Conservation (phyloP, 2,113 vertebrate species). For the Canis aureus region DNA sequence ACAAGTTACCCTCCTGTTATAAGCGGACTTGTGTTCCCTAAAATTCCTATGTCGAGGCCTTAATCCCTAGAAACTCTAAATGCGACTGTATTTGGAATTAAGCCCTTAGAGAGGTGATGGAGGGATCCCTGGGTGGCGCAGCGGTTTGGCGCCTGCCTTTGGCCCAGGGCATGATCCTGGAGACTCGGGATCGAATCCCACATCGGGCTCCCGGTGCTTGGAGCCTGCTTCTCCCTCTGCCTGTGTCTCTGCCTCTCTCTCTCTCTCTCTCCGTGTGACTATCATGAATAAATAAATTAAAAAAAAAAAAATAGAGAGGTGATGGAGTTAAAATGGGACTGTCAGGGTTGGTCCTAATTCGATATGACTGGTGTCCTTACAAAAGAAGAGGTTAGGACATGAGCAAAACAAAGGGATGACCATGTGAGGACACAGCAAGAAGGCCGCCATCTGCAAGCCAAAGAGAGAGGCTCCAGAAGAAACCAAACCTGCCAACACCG, state of each 20-base stretch:
- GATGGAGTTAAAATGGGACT: not conserved
- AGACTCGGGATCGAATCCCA: too few species aligned
- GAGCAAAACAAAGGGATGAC: not conserved
- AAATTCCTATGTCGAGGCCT: not conserved
- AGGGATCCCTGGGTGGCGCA: too few species aligned
- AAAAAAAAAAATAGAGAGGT: too few species aligned
- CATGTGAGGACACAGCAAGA: not conserved
- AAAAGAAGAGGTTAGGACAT: not conserved
- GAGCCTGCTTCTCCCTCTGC: too few species aligned
- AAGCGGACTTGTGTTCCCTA: not conserved
- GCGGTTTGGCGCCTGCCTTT: too few species aligned
- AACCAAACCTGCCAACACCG: not conserved
- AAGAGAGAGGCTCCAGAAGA: not conserved
- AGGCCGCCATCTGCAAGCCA: not conserved
- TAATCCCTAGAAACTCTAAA: not conserved
- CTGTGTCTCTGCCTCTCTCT: too few species aligned
- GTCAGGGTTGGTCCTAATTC: not conserved
- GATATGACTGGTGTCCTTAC: not conserved
- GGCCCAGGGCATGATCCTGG: too few species aligned
- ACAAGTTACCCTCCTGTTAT: not conserved
- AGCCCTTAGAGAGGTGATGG: not conserved
- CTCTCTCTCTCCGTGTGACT: too few species aligned
- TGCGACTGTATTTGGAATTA: not conserved
- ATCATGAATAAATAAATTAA: too few species aligned
- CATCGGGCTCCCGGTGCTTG: too few species aligned